A percentile compares a stretch with the other conserved stretches of the same genome.
These are phyloP conservation scores for Manacus vitellinus DNA, from an alignment of 2,113 vertebrate genomes.

Conservation along the genomic window DNA sequence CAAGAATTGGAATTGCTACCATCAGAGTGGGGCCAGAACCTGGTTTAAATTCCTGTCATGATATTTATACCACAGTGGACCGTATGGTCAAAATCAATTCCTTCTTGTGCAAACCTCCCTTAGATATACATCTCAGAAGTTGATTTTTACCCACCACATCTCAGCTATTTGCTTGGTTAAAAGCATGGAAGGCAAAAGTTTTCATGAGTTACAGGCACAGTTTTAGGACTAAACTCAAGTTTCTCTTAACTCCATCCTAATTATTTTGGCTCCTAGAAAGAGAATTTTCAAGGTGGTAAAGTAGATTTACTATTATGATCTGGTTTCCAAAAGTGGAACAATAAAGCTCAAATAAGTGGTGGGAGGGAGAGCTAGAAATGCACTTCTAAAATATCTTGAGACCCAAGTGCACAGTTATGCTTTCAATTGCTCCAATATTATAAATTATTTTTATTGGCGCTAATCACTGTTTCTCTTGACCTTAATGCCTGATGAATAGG, in stretches of 20 bases:
- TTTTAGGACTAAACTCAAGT: neutral
- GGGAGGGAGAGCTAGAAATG: neutral
- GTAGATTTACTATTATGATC: neutral
- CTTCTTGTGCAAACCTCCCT: neutral
- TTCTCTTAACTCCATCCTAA: neutral
- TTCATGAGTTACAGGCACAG: neutral
- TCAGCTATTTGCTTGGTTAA: neutral
- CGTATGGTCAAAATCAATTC: neutral
- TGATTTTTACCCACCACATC: neutral
- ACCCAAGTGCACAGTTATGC: neutral
- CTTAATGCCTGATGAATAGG: conserved; percentile 11
- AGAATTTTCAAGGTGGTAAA: neutral
- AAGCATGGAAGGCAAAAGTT: neutral
- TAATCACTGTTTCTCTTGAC: conserved; percentile 1
- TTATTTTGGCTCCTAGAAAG: neutral
- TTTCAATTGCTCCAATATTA: conserved; percentile 21
- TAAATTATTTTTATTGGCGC: conserved; percentile 46
- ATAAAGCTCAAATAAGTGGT: conserved; percentile 1
- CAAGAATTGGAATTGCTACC: neutral
- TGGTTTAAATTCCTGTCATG: neutral
- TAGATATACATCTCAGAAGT: neutral
- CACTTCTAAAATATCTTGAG: conserved; percentile 6
- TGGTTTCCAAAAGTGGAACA: neutral
- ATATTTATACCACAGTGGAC: neutral
- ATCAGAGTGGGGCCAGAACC: neutral